Evolutionary conservation across 2,113 vertebrate genomes (phyloP), one percentile per base, ranked within the genome.

Genomic region (Stercorarius parasiticus): DNA sequence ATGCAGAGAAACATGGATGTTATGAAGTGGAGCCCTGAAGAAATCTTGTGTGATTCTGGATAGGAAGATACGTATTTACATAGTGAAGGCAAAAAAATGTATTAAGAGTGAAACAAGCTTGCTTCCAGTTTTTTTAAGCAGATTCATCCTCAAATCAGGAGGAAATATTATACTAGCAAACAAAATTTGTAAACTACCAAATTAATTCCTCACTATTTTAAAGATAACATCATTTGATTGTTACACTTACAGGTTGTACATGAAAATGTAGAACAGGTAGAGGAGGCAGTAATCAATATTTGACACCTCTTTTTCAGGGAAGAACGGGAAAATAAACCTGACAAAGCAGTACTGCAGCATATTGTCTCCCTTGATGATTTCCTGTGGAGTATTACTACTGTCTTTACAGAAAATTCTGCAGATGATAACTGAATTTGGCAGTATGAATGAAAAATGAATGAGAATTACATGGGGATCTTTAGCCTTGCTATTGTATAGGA

Each of bases 401-500:
- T 61, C 77, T 89, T 65, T 84, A 67, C 23, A 78, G 27, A 70
- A 72, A 84, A 71, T 53, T 95, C 72, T 79, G 38, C 40, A 86
- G 74, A 62, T 95, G 25, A 17, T 78, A 88, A 95, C 56, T 76
- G 71, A 92, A 72, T 64, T 58, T 92, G 91, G 49, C 87, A 91
- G 23, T 34, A 14, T 40, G 43, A 88, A 77, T 3, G 13, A 86
- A 64, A 87, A 82, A 14, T 49, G 36, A 88, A 81, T 3, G 13
- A 86, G 65, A 90, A 82, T 47, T 72, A 93, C 66, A 69, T n/a
- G 34, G 43, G 38, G 65, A 90, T 84, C 70, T 88, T 80, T 84
- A 88, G 78, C 65, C 85, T 91, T 90, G 59, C 61, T 82, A 21
- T 62, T 85, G 34, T 82, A 67, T 53, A 79, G 87, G 21, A 74